Evolutionary conservation across 2,113 vertebrate genomes (phyloP).

Genomic region (Sceloporus undulatus): DNA sequence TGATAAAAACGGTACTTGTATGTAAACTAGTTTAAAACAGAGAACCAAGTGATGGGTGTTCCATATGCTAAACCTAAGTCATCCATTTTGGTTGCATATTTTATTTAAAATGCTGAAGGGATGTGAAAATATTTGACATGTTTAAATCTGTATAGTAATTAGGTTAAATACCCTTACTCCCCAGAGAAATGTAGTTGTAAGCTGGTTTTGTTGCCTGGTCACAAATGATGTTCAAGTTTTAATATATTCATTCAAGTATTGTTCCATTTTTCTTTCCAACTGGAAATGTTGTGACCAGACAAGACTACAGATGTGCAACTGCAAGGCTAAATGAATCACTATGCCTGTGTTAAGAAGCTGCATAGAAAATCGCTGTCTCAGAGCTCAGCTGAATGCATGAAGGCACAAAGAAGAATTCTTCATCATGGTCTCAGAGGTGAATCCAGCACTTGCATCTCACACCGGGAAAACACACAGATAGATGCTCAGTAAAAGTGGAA

Average conservation of each 20-base stretch:
- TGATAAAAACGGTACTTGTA: conserved; percentile 94
- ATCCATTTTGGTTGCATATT: conserved; percentile 99
- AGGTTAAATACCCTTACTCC: conserved; percentile 77
- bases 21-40: conserved; percentile 92
- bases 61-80: conserved; percentile 97
- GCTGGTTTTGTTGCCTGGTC: conserved; percentile 86
- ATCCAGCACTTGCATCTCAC: conserved; percentile 91
- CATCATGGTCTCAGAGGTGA: conserved; percentile 87
- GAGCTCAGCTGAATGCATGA: conserved; percentile 88
- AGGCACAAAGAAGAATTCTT: conserved; percentile 93
- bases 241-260: conserved; percentile 77
- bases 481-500: not conserved
- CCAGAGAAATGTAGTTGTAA: conserved; percentile 81
- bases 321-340: conserved; percentile 81
- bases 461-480: conserved; percentile 75
- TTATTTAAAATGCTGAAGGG: conserved; percentile 83
- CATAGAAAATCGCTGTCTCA: conserved; percentile 88
- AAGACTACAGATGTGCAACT: conserved; percentile 82
- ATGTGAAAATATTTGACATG: conserved; percentile 78
- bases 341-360: conserved; percentile 87
- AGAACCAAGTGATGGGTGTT: conserved; percentile 88
- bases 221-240: conserved; percentile 81
- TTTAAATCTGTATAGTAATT: conserved; percentile 79
- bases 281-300: conserved; percentile 93
- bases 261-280: conserved; percentile 75